Evolutionary conservation across 2,888 invertebrate species (phyloP), one percentile per base, ranked within the genome.

Genomic region (Xanthorhoe spadicearia): DNA sequence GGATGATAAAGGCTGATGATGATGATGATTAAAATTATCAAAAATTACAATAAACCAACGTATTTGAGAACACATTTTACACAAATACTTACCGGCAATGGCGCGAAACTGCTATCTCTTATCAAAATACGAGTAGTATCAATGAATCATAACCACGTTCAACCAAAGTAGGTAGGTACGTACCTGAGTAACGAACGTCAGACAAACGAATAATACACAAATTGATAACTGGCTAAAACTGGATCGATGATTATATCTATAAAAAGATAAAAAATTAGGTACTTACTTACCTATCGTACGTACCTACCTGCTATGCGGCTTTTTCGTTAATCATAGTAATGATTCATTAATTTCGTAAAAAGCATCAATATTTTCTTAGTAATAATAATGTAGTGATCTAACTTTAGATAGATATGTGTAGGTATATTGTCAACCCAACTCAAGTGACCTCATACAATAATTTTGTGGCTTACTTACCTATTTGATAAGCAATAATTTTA

Each of bases 211-310:
- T 38, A 13, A 3, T 43, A 7, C 35, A 35, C 9, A 1, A 0
- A 13, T 10, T 7, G 15, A n/a, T 46, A 46, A 43, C 38, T 52
- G 35, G 38, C 15, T 19, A 48, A 15, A 57, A 6, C 19, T 49
- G 48, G 54, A 35, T 62, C 62, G 38, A 62, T 62, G 50, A 28
- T n/a, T n/a, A n/a, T 3, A 43, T 59, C 51, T 51, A 43, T 23
- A 9, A 32, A 57, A 10, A 18, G 18, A 50, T 50, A 19, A 48
- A 15, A 48, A 15, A 17, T 17, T n/a, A n/a, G n/a, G n/a, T n/a
- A n/a, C n/a, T n/a, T n/a, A n/a, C n/a, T n/a, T 4, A 46, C n/a
- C 13, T 6, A 2, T 50, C 17, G 3, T 10, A n/a, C 19, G 8
- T 10, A 32, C 32, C 32, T 43, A 13, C 13, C 38, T n/a, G n/a